phyloP scores from a whole-genome alignment of 2,797 vertebrate genomes.

The Sandelia bainsii region DNA sequence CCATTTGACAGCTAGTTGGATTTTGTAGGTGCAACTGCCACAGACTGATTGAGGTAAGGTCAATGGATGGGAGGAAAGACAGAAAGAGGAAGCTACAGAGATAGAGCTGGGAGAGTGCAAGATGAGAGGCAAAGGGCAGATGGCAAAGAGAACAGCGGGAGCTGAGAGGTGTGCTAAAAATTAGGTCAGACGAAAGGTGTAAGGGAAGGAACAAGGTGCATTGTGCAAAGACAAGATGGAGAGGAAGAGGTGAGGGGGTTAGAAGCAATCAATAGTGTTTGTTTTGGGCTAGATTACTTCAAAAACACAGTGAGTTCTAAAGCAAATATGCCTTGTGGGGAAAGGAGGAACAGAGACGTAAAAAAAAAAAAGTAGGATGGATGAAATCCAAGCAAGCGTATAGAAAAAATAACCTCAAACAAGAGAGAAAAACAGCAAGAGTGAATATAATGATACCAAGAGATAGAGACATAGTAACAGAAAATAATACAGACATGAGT shows the following conservation, averaged over 20 bases:
- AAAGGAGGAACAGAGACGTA: slow-evolving; percentile 12
- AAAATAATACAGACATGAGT: not conserved
- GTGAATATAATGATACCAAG: not conserved
- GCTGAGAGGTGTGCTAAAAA: slow-evolving; percentile 13
- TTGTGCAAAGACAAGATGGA: not conserved
- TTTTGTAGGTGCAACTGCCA: slow-evolving; percentile 59
- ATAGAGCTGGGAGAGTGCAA: slow-evolving; percentile 38
- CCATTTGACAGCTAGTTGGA: slow-evolving; percentile 67
- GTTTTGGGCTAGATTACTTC: slow-evolving; percentile 66
- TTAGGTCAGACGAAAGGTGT: slow-evolving; percentile 12
- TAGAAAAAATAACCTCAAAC: slow-evolving; percentile 29
- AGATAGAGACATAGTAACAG: slow-evolving; percentile 1
- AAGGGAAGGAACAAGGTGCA: slow-evolving; percentile 10
- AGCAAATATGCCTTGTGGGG: slow-evolving; percentile 55
- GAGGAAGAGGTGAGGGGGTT: not conserved
- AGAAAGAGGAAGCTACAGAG: slow-evolving; percentile 24
- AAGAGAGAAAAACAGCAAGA: not conserved
- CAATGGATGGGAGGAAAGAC: slow-evolving; percentile 25
- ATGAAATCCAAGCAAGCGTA: slow-evolving; percentile 35
- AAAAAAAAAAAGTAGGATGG: not conserved
- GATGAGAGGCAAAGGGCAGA: slow-evolving; percentile 19
- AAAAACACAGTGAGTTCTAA: slow-evolving; percentile 62
- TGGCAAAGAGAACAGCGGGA: slow-evolving; percentile 17
- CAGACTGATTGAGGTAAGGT: slow-evolving; percentile 59
- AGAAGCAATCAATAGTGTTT: slow-evolving; percentile 54